phyloP scores from a whole-genome alignment of 2,888 invertebrate species.

The Globia sparganii region DNA sequence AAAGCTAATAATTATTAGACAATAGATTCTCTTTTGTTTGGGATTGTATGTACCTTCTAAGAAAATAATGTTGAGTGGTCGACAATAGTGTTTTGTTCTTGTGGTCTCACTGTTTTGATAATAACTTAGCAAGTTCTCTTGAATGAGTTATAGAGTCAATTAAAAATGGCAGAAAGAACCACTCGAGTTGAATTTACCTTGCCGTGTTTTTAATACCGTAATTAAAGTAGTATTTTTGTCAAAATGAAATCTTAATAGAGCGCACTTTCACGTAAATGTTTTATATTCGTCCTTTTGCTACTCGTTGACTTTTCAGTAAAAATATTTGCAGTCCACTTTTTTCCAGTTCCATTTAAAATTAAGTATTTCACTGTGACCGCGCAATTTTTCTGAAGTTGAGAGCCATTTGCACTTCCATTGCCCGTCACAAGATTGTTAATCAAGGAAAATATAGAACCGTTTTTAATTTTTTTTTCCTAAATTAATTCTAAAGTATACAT shows the following conservation, averaged over 20 bases:
- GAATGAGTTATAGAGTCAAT: constrained; percentile 64
- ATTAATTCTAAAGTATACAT: constrained; percentile 39
- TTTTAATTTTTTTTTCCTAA: constrained; percentile 1
- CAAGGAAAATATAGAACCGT: constrained; percentile 18
- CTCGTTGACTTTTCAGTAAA: constrained; percentile 42
- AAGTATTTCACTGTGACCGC: constrained; percentile 27
- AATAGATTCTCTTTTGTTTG: constrained; percentile 62
- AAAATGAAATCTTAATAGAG: constrained; percentile 25
- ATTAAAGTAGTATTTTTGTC: constrained; percentile 48
- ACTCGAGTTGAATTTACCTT: constrained; percentile 39
- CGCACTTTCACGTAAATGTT: constrained; percentile 51
- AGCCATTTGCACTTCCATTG: constrained; percentile 35
- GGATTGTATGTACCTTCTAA: constrained; percentile 74
- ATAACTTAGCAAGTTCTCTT: constrained; percentile 73
- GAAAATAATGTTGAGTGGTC: constrained; percentile 74
- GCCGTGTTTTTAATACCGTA: constrained; percentile 13
- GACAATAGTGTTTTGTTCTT: constrained; percentile 73
- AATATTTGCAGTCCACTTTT: constrained; percentile 42
- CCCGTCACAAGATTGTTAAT: constrained; percentile 23
- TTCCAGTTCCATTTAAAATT: constrained; percentile 39
- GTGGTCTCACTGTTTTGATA: constrained; percentile 84
- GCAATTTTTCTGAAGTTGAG: constrained; percentile 29
- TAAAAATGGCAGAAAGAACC: background rate
- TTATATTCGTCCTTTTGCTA: constrained; percentile 31
- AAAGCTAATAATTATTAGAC: constrained; percentile 77